Base-by-base conservation (phyloP, 1,140 invertebrate species). In the Nomia melanderi region DNA sequence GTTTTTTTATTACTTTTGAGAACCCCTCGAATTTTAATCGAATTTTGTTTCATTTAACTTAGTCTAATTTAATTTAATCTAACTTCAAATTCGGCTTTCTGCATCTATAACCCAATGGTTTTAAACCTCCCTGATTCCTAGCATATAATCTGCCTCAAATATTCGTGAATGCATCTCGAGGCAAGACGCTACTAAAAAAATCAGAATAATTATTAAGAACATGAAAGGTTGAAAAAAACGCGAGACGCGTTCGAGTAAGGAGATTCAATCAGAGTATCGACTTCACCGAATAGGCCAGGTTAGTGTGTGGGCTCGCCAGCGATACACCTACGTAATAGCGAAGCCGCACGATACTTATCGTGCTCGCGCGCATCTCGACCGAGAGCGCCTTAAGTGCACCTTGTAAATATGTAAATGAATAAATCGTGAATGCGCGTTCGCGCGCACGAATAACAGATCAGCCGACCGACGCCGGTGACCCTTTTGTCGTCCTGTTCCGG, bases 331-430 rank as follows among this genome's bases (percentile, higher is more conserved):
- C 73, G 65, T 69, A 50, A 69, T 59, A 76, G 73, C 41, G 64
- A 23, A 39, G 39, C n/a, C n/a, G n/a, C 65, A 50, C 54, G 64
- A 69, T 76, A 76, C 39, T 69, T 69, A 69, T 76, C 73, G 65
- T 50, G 29, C 31, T 76, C 65, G 47, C 73, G 73, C 67, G 65
- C 73, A 47, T 39, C 65, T 67, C 53, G 67, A 67, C 72, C 72
- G 23, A 57, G 53, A 29, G 39, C n/a, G n/a, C 14, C 53, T 69
- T 76, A 69, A 76, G 65, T 76, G 73, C 64, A 69, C 31, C 73
- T 76, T 76, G 73, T 69, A 76, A 76, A 76, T 69, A 76, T 76
- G 65, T 69, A 76, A 76, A 76, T 77, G 47, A 63, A 44, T 72
- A 72, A 70, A 72, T 77, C 54, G 27, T 31, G 57, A 41, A 50